Evolutionary conservation across 2,888 invertebrate species (phyloP), one percentile per base, ranked within the genome.

Genomic region (Xestia ashworthii): DNA sequence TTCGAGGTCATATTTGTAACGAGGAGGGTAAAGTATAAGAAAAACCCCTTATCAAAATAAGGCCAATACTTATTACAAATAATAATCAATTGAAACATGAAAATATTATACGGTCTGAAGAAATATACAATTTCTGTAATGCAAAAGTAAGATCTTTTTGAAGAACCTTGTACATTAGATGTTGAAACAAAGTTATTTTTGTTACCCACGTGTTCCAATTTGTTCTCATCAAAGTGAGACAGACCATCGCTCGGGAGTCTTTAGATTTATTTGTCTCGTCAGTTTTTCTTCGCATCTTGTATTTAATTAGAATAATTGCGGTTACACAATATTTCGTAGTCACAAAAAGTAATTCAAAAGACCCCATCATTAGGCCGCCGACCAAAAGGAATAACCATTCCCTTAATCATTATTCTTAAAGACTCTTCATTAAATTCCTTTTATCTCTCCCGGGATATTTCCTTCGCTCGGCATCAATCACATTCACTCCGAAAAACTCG

Each of bases 391-490:
- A 96, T 96, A 96, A 96, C 96, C 96, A 95, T 96, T 96, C 94
- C 94, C 95, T 96, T 96, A 96, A 96, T 96, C 95, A 96, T 96
- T 96, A 96, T 96, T 96, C 96, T 96, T 96, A 96, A 96, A 96
- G 96, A 96, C 94, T 96, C 95, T 96, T 96, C 96, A 96, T 96
- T 96, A 96, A 96, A 96, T 95, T 96, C 96, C 96, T 96, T 96
- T 96, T 96, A 96, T 96, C 96, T 96, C 95, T 96, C 94, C 92
- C 94, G 93, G 95, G 96, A 96, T 96, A 96, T 96, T 96, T 96
- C 94, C 95, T 96, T 94, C 93, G 93, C 91, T 94, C 91, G 93
- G 96, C 96, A 96, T 96, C 96, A 96, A 96, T 96, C 96, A 96
- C 96, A 96, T 96, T 96, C 95, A 95, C 95, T 96, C 91, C 94